phyloP scores from a whole-genome alignment of 1,140 invertebrate genomes.

The Trachymyrmex septentrionalis region DNA sequence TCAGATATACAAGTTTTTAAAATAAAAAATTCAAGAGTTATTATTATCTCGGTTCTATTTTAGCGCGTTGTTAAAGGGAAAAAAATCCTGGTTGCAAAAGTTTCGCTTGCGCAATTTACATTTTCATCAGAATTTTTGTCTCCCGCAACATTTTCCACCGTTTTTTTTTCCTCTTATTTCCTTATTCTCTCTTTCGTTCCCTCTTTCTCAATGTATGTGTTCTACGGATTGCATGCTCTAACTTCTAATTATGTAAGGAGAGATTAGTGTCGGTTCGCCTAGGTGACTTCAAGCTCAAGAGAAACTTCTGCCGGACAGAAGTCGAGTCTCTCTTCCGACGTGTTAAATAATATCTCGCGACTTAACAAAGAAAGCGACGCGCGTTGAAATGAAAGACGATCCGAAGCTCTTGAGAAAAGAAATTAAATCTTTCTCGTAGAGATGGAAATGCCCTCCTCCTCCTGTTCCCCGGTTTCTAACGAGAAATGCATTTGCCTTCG shows the following conservation, averaged over 20 bases:
- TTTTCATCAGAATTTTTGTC: conserved; percentile 46
- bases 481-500: conserved; percentile 40
- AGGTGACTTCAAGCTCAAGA: conserved; percentile 29
- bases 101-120: conserved; percentile 29
- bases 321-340: conserved; percentile 36
- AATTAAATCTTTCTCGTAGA: conserved; percentile 44
- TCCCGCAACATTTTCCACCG: background rate
- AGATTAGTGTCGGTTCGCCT: conserved; percentile 40
- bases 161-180: background rate
- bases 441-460: background rate
- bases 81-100: background rate
- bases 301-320: conserved; percentile 37
- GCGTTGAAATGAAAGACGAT: conserved; percentile 41
- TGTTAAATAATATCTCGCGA: conserved; percentile 53
- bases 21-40: background rate
- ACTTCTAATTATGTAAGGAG: conserved; percentile 50
- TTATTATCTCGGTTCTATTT: background rate
- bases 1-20: background rate
- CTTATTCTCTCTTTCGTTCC: background rate
- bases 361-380: conserved; percentile 50
- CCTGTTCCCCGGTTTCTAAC: conserved; percentile 4
- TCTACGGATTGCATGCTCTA: conserved; percentile 14
- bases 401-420: conserved; percentile 40
- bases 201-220: background rate
- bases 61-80: background rate